These are phyloP conservation scores for Manis javanica DNA, from an alignment of 2,797 vertebrate species.

Conservation along the genomic window DNA sequence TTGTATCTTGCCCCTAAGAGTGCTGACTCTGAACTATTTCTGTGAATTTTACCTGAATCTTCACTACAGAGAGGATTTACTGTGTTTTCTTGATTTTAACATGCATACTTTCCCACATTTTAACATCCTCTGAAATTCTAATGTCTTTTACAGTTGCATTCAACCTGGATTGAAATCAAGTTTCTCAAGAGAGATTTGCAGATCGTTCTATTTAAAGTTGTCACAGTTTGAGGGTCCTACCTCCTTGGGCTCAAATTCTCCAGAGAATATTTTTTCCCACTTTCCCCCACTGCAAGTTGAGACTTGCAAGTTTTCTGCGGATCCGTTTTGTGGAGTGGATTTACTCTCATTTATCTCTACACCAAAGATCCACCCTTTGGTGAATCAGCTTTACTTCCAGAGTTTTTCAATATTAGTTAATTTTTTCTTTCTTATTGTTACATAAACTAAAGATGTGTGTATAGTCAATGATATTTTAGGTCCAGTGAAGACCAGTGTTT, in stretches of 20 bases:
- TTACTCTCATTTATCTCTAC: neutral
- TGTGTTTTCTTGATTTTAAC: slow-evolving; percentile 3
- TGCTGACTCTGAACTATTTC: slow-evolving; percentile 19
- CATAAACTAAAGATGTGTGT: neutral
- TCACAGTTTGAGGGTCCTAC: neutral
- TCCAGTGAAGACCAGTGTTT: neutral
- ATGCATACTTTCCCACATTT: slow-evolving; percentile 8
- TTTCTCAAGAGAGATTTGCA: neutral
- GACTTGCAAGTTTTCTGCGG: neutral
- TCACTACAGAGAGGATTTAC: neutral
- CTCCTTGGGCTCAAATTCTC: neutral
- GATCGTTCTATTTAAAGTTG: neutral
- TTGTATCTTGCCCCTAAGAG: slow-evolving; percentile 37
- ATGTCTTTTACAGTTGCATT: neutral
- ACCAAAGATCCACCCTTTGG: neutral
- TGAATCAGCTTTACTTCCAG: neutral
- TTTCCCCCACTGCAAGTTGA: neutral
- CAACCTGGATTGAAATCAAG: slow-evolving; percentile 29
- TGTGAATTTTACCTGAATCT: slow-evolving; percentile 35
- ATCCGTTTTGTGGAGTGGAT: neutral
- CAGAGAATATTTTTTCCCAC: neutral
- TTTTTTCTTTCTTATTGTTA: neutral
- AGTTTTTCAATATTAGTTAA: neutral
- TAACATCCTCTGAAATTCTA: slow-evolving; percentile 11
- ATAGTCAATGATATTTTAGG: neutral